Conservation (phyloP, 1,140 invertebrate species). For the Belonocnema kinseyi region DNA sequence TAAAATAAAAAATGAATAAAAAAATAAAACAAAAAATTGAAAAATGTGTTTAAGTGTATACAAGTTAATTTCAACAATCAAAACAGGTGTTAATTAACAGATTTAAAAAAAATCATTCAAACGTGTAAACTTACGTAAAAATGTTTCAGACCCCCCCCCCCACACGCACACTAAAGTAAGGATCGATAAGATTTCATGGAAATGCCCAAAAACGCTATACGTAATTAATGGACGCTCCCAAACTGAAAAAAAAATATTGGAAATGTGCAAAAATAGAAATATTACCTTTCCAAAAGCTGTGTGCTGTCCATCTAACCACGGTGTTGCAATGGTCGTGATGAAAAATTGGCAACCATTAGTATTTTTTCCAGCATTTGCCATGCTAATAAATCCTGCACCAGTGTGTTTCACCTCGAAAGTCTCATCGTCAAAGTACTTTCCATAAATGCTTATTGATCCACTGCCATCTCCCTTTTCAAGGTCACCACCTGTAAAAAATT, state of each 20-base stretch:
- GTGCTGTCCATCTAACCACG: conserved; percentile 95
- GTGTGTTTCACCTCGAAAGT: conserved; percentile 93
- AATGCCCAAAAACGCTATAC: too few species aligned
- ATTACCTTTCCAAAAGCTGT: conserved; percentile 95
- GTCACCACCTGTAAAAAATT: conserved; percentile 81
- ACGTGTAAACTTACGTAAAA: too few species aligned
- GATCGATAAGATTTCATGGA: too few species aligned
- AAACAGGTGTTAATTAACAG: too few species aligned
- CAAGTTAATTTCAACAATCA: too few species aligned
- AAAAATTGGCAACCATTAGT: conserved; percentile 98
- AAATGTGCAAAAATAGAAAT: neutral
- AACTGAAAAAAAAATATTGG: neutral
- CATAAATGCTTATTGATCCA: conserved; percentile 92
- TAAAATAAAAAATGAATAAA: too few species aligned
- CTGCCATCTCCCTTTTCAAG: conserved; percentile 85
- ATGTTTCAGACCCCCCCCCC: too few species aligned
- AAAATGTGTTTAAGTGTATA: too few species aligned
- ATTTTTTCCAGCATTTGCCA: conserved; percentile 94
- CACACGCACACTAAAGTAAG: too few species aligned
- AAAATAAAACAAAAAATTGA: too few species aligned
- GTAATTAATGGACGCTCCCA: too few species aligned
- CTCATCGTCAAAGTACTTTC: conserved; percentile 95
- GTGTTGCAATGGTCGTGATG: conserved; percentile 91
- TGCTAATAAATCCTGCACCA: conserved; percentile 92
- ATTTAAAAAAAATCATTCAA: too few species aligned